Percentiles rank a stretch among this genome's conserved stretches.
Evolutionary conservation across 2,797 vertebrate species (phyloP).

Genomic region (Crypturellus tataupa): DNA sequence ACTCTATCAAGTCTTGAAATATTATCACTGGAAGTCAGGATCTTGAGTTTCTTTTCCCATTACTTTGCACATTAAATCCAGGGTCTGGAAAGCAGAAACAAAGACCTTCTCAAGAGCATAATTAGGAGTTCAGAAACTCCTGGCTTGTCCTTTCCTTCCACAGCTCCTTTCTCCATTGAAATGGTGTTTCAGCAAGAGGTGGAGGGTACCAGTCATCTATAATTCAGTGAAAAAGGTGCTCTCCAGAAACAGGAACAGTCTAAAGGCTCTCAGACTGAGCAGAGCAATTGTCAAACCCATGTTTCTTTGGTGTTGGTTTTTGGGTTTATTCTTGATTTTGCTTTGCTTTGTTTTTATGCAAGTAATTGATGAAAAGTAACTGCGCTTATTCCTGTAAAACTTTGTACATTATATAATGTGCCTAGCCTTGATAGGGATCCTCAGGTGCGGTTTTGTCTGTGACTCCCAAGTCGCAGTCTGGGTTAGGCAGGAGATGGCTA

Average conservation of each 20-base stretch:
- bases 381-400: neutral
- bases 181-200: neutral
- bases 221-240: neutral
- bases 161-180: neutral
- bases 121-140: neutral
- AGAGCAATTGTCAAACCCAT: neutral
- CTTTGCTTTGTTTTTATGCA: neutral
- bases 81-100: neutral
- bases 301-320: too few relatives aligned
- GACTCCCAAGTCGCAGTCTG: neutral
- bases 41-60: neutral
- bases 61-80: neutral
- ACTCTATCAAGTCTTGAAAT: neutral
- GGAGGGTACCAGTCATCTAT: neutral
- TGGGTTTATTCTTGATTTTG: too few relatives aligned
- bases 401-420: neutral
- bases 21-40: neutral
- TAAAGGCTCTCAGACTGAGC: neutral
- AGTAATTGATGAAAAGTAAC: neutral
- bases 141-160: neutral
- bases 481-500: fast-evolving
- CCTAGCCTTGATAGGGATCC: neutral
- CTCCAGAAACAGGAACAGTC: neutral
- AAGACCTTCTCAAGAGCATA: neutral
- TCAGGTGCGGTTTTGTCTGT: neutral